Percentiles rank a stretch among this genome's conserved stretches.
Evolutionary conservation across 2,888 invertebrate species (phyloP).

Genomic region (Tribolium freemani): DNA sequence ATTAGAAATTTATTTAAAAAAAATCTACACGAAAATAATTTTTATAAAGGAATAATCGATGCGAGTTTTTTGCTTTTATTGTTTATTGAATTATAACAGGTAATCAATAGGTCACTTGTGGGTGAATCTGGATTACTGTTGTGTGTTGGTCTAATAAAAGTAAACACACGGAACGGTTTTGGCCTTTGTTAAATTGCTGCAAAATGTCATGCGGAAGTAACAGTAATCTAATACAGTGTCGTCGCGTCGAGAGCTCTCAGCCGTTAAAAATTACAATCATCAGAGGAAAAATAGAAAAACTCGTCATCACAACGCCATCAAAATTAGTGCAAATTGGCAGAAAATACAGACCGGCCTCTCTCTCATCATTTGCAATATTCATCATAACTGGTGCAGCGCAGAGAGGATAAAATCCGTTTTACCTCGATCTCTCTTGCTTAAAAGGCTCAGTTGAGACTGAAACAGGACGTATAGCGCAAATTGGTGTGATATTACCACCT

Average conservation of each 20-base stretch:
- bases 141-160: background rate
- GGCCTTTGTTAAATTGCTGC: constrained; percentile 47
- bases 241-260: constrained; percentile 60
- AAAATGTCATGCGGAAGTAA: constrained; percentile 66
- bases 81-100: too few species aligned
- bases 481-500: constrained; percentile 37
- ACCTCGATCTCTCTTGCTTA: constrained; percentile 7
- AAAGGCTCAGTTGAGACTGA: constrained; percentile 17
- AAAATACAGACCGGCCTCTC: constrained; percentile 65
- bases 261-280: constrained; percentile 68
- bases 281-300: constrained; percentile 68
- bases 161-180: background rate
- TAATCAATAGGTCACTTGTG: too few species aligned
- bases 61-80: too few species aligned
- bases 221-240: constrained; percentile 64
- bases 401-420: constrained; percentile 28
- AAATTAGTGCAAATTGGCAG: constrained; percentile 69
- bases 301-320: constrained; percentile 66
- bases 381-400: constrained; percentile 23
- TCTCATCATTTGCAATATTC: constrained; percentile 44
- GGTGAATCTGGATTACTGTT: too few species aligned
- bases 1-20: too few species aligned
- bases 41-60: too few species aligned
- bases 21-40: too few species aligned
- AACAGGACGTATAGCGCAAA: constrained; percentile 14